phyloP scores from a whole-genome alignment of 2,797 vertebrate genomes.

The Rhinoraja longicauda region DNA sequence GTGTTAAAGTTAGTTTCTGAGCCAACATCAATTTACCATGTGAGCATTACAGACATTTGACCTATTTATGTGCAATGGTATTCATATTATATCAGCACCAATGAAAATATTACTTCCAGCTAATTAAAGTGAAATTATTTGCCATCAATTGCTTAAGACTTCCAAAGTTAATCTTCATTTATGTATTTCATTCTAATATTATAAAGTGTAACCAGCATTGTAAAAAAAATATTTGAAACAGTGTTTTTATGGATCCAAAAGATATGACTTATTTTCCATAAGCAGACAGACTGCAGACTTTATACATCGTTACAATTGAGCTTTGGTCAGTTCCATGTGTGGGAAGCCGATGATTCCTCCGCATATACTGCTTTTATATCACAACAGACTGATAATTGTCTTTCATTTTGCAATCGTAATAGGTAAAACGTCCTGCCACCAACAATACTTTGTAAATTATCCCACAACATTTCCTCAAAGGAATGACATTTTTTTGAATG shows the following conservation, averaged over 20 bases:
- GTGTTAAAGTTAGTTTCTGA: not conserved
- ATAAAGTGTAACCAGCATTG: not conserved
- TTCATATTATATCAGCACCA: not conserved
- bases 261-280: not conserved
- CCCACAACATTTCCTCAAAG: not conserved
- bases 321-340: not conserved
- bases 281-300: not conserved
- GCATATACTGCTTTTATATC: not conserved
- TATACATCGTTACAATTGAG: not conserved
- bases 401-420: not conserved
- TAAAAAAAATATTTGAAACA: not conserved
- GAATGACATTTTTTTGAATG: not conserved
- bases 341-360: not conserved
- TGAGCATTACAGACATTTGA: not conserved
- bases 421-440: not conserved
- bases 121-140: not conserved
- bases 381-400: not conserved
- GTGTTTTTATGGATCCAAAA: not conserved
- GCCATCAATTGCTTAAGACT: not conserved
- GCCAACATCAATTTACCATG: not conserved
- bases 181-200: not conserved
- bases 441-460: not conserved
- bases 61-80: not conserved
- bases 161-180: not conserved
- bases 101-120: not conserved